These are phyloP conservation scores for Hirundo rustica DNA, from an alignment of 2,797 vertebrate genomes.

Conservation along the genomic window DNA sequence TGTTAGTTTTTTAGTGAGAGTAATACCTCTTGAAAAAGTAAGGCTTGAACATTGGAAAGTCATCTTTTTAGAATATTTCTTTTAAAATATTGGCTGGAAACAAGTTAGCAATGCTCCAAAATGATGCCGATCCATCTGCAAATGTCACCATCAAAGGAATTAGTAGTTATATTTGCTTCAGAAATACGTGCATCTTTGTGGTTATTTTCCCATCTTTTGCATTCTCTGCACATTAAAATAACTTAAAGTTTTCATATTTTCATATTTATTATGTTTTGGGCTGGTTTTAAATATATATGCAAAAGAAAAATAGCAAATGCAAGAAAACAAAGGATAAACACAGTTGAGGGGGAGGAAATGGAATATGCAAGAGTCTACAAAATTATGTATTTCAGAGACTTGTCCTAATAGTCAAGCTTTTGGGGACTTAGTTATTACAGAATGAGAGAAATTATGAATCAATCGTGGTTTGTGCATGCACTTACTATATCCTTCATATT, in stretches of 20 bases:
- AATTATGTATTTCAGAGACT: background rate
- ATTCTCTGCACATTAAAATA: background rate
- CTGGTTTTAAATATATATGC: background rate
- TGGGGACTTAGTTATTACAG: background rate
- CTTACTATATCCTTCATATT: background rate
- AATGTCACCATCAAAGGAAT: background rate
- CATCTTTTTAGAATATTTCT: background rate
- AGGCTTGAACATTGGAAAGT: background rate
- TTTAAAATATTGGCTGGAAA: background rate
- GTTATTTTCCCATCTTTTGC: background rate
- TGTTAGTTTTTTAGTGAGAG: background rate
- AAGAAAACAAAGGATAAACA: background rate
- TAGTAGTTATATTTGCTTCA: background rate
- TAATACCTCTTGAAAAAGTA: background rate
- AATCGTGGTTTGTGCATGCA: accelerated
- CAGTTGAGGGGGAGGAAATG: background rate
- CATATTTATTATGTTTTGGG: background rate
- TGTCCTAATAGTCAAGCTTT: background rate
- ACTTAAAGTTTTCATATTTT: background rate
- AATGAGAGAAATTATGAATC: background rate
- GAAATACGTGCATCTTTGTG: background rate
- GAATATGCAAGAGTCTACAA: background rate
- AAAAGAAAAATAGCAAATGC: background rate
- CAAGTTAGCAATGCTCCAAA: background rate
- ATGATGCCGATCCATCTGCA: background rate